These are phyloP conservation scores for Hozukius guyotensis DNA, from an alignment of 2,797 vertebrate genomes.

Conservation along the genomic window DNA sequence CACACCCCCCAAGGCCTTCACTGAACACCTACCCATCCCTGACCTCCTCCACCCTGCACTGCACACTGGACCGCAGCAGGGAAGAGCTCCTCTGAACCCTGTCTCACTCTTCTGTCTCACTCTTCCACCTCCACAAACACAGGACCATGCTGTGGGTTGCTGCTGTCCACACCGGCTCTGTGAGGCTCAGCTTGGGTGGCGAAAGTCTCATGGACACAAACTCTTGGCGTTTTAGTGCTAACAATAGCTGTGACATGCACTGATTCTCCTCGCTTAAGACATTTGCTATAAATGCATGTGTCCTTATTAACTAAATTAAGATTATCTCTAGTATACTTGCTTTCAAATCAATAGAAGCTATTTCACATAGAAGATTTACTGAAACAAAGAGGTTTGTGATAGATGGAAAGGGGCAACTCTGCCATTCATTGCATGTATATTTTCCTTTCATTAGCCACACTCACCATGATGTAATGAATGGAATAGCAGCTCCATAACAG, in stretches of 20 bases:
- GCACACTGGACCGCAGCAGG: conserved; percentile 6
- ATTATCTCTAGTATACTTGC: conserved; percentile 19
- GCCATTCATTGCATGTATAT: conserved; percentile 7
- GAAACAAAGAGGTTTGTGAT: conserved; percentile 12
- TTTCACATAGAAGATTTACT: conserved; percentile 28
- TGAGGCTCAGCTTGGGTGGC: conserved; percentile 21
- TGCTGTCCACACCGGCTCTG: conserved; percentile 32
- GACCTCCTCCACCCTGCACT: conserved; percentile 26
- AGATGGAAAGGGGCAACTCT: conserved; percentile 9
- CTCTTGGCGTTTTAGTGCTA: conserved; percentile 34
- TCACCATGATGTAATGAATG: conserved; percentile 29
- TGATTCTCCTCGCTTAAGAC: conserved; percentile 39
- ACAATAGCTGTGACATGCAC: conserved; percentile 47
- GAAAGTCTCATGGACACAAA: conserved; percentile 44
- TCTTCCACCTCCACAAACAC: conserved; percentile 24
- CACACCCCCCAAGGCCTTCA: conserved; percentile 42
- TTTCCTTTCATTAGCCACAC: conserved; percentile 19
- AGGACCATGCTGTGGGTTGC: conserved; percentile 19
- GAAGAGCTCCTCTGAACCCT: conserved; percentile 1
- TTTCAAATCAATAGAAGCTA: conserved; percentile 46
- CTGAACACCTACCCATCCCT: conserved; percentile 31
- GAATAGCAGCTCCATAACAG: conserved; percentile 25
- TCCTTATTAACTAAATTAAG: conserved; percentile 22
- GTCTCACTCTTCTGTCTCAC: conserved; percentile 4
- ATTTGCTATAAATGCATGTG: conserved; percentile 39